Percentiles rank a stretch among this genome's conserved stretches.
Conservation (phyloP, 2,797 vertebrate genomes). For the Synanceia verrucosa region DNA sequence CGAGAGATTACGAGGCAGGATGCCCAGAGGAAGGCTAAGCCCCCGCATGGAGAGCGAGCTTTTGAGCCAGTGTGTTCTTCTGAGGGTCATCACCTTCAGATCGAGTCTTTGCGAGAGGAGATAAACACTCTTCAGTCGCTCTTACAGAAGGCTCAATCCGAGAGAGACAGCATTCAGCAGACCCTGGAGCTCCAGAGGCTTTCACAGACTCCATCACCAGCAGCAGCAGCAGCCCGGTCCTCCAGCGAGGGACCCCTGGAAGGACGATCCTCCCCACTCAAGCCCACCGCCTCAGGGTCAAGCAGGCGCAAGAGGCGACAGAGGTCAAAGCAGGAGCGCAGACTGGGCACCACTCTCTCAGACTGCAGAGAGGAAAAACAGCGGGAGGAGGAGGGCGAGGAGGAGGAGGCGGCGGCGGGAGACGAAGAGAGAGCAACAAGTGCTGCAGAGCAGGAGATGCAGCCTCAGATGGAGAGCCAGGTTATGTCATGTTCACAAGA, state of each 20-base stretch:
- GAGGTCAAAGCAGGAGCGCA: conserved; percentile 84
- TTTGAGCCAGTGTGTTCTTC: conserved; percentile 46
- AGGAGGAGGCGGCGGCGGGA: conserved; percentile 61
- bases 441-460: conserved; percentile 75
- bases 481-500: conserved; percentile 62
- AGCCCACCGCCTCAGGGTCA: conserved; percentile 71
- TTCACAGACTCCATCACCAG: conserved; percentile 42
- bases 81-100: conserved; percentile 68
- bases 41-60: conserved; percentile 44
- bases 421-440: conserved; percentile 67
- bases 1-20: conserved; percentile 41
- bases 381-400: conserved; percentile 71
- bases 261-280: conserved; percentile 58
- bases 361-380: conserved; percentile 61
- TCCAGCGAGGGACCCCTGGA: conserved; percentile 67
- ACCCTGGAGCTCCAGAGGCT: conserved; percentile 63
- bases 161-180: conserved; percentile 59
- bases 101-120: conserved; percentile 69
- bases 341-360: conserved; percentile 48
- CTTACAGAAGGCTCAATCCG: conserved; percentile 55
- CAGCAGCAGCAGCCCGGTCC: conserved; percentile 29
- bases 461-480: conserved; percentile 71
- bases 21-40: conserved; percentile 41
- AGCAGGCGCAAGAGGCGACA: conserved; percentile 81
- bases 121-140: conserved; percentile 65